phyloP scores from a whole-genome alignment of 2,888 invertebrate genomes.

The Blastobasis adustella region DNA sequence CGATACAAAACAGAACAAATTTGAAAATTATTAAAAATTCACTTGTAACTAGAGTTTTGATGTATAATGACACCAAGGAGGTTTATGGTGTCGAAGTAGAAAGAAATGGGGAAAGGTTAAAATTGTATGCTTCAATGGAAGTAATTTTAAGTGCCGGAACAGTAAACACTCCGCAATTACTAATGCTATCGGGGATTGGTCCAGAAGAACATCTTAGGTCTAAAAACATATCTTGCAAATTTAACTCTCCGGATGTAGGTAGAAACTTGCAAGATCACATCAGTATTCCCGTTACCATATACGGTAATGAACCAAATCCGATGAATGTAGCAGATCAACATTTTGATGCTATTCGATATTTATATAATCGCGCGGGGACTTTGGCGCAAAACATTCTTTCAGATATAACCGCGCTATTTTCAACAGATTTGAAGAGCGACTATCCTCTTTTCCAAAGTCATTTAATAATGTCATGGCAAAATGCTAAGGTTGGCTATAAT shows the following conservation, averaged over 20 bases:
- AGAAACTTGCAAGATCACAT: conserved; percentile 49
- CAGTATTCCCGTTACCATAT: conserved; percentile 25
- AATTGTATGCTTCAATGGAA: conserved; percentile 48
- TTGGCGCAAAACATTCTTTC: conserved; percentile 55
- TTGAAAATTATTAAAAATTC: conserved; percentile 26
- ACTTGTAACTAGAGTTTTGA: conserved; percentile 26
- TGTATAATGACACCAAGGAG: conserved; percentile 22
- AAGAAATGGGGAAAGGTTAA: conserved; percentile 16
- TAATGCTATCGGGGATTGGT: conserved; percentile 74
- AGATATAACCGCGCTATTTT: conserved; percentile 49
- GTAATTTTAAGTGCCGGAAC: conserved; percentile 74
- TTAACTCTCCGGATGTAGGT: conserved; percentile 49
- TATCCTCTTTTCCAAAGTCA: conserved; percentile 34
- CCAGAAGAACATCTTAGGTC: conserved; percentile 38
- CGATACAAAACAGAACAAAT: conserved; percentile 25
- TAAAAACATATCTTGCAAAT: conserved; percentile 31
- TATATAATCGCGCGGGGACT: conserved; percentile 67
- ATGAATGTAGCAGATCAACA: conserved; percentile 23
- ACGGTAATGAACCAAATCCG: conserved; percentile 30
- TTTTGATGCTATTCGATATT: conserved; percentile 57
- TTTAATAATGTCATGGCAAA: not conserved
- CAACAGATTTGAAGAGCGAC: conserved; percentile 52
- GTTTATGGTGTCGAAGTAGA: conserved; percentile 31
- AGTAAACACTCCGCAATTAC: conserved; percentile 74
- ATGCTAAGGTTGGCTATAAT: not conserved